Evolutionary conservation across 2,888 invertebrate genomes (phyloP).

Genomic region (Dynastes hyllus): DNA sequence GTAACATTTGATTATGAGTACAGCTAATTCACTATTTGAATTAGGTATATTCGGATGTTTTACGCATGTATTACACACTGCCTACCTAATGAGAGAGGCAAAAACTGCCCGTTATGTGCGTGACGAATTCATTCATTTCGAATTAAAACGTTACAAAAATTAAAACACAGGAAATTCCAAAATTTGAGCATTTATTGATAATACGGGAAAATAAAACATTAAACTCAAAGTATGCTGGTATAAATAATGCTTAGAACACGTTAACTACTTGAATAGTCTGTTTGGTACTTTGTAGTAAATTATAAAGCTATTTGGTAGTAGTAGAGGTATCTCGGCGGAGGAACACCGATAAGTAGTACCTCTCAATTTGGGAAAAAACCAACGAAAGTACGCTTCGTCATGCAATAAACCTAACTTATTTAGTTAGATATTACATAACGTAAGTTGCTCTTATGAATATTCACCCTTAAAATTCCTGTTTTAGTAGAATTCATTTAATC

Average conservation of each 20-base stretch:
- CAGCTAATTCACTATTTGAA: too few species aligned
- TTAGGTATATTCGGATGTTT: too few species aligned
- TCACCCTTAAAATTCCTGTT: neutral
- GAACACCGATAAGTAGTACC: neutral
- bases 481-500: neutral
- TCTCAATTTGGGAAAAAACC: neutral
- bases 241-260: neutral
- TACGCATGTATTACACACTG: neutral
- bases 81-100: neutral
- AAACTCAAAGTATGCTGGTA: neutral
- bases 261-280: too few species aligned
- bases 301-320: too few species aligned
- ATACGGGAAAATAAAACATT: neutral
- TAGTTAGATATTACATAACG: neutral
- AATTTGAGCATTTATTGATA: neutral
- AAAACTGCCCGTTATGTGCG: neutral
- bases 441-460: conserved; percentile 6
- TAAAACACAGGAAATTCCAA: neutral
- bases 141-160: neutral
- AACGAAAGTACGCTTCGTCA: conserved; percentile 28
- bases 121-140: conserved; percentile 1
- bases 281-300: too few species aligned
- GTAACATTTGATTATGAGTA: too few species aligned
- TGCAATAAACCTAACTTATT: neutral
- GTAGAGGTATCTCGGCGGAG: too few species aligned